Evolutionary conservation across 53 echinoderm and acorn worm species (phyloP), one percentile per base, ranked within the genome.

Genomic region (Zoroaster sp.): DNA sequence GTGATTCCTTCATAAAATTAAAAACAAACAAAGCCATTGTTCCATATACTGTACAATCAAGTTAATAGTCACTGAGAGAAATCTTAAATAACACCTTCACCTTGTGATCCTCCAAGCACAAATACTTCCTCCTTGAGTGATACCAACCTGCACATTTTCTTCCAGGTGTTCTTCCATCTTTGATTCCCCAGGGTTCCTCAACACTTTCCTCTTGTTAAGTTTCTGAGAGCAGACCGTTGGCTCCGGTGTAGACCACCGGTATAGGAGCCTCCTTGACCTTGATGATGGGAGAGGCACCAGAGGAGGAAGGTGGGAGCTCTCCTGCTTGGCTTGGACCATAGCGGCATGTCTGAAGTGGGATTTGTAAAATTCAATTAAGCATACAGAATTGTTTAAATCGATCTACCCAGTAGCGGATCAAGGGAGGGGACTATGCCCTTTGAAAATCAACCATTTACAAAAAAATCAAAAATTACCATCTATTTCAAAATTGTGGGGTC

Each of bases 191-290:
- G 28, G 13, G 31, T 15, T 67, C 13, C 28, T 43, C 43, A 82
- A 14, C 0, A 44, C 17, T 2, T 69, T 3, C 72, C 35, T 49
- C 8, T 70, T 71, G 4, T 85, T 52, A 20, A 71, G 85, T 31
- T 70, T 23, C 71, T 51, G 69, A 1, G 89, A 21, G 45, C n/a
- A 49, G 38, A 69, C 52, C 0, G 70, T 36, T 5, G 89, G 89
- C 80, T 80, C 39, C 4, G 89, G 89, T 37, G 89, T 36, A 10
- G 45, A 21, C 89, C 89, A 89, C 53, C 53, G 44, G 72, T 72
- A 89, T 5, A 13, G 28, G 15, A 49, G 17, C 12, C 76, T n/a
- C 69, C 46, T 47, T n/a, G 36, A 66, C 43, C 23, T 18, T 0
- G 78, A 40, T 10, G 33, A 37, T 33, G 75, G 77, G 13, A 17